Base-by-base conservation (phyloP, 2,797 vertebrate species). In the Todus mexicanus region DNA sequence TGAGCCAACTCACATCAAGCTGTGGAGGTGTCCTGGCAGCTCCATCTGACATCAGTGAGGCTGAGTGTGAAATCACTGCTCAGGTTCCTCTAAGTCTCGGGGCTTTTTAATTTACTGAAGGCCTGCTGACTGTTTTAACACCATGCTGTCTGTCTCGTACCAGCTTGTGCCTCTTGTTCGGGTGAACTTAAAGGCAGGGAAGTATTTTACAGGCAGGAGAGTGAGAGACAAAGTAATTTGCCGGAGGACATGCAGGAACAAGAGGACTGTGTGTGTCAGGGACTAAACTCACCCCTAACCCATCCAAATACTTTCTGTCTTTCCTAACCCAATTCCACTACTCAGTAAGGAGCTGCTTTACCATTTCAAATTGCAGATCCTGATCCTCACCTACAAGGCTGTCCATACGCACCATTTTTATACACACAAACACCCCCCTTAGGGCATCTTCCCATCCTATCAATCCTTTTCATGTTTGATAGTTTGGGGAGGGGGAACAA, bases 401-500 rank as follows among this genome's bases (percentile, higher is more conserved):
- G 14, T 8, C 20, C 38, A 11, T 12, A 38, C 20, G 10, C 23
- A 11, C 45, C 23, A 2, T 45, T 45, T 50, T 25, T 57, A 45
- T 31, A 5, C n/a, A n/a, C n/a, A n/a, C n/a, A n/a, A n/a, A n/a
- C n/a, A 15, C 0, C 3, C 11, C 7, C 1, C 22, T 50, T 80
- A 21, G 16, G 10, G 6, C 63, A 21, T 8, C 23, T 43, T 64
- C 27, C 31, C 26, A 26, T 29, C 61, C 38, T 56, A 10, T 26
- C 18, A 3, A 1, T 27, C 40, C 48, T 63, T 20, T 60, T 43
- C 38, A 4, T 4, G 8, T 35, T 33, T 13, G 21, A 37, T 18
- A 25, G 14, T 51, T 59, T 31, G 37, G 31, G 33, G 4, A 48
- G 23, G 8, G 8, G 15, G 7, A 59, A 5, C 22, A 43, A n/a